Conservation (phyloP, 2,888 invertebrate species). For the Nasonovia ribisnigri region DNA sequence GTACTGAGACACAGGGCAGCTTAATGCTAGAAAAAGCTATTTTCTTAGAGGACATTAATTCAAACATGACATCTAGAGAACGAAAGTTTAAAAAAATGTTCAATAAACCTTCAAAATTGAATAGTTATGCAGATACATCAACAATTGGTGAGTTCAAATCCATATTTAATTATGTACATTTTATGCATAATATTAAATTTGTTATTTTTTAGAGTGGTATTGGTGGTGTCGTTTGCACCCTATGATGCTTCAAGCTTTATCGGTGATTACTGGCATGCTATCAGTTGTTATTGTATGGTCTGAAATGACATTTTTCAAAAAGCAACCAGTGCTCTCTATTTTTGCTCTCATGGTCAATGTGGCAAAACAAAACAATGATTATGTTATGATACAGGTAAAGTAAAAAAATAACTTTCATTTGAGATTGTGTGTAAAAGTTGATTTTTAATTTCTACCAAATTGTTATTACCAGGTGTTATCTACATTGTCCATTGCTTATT, state of each 20-base stretch:
- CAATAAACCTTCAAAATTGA: conserved; percentile 25
- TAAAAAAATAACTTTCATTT: background rate
- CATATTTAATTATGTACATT: background rate
- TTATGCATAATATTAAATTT: background rate
- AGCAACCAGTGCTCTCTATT: conserved; percentile 90
- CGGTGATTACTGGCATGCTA: conserved; percentile 81
- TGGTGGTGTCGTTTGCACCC: conserved; percentile 90
- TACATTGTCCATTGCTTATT: conserved; percentile 90
- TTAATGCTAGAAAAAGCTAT: conserved; percentile 66
- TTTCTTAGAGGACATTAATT: conserved; percentile 65
- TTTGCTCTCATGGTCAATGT: conserved; percentile 94
- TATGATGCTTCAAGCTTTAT: conserved; percentile 81
- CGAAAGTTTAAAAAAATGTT: conserved; percentile 63
- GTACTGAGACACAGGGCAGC: conserved; percentile 65
- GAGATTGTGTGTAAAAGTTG: background rate
- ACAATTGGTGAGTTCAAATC: conserved; percentile 35
- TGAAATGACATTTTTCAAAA: conserved; percentile 97
- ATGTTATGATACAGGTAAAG: conserved; percentile 91
- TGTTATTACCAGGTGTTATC: conserved; percentile 81
- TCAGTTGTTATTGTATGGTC: conserved; percentile 98
- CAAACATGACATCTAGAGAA: conserved; percentile 65
- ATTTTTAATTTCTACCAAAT: background rate
- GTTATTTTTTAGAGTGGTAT: conserved; percentile 86
- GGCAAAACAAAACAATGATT: conserved; percentile 87
- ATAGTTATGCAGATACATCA: conserved; percentile 46